These are phyloP conservation scores for Eumacrocentrus americanus DNA, from an alignment of 2,888 invertebrate genomes.

Conservation along the genomic window DNA sequence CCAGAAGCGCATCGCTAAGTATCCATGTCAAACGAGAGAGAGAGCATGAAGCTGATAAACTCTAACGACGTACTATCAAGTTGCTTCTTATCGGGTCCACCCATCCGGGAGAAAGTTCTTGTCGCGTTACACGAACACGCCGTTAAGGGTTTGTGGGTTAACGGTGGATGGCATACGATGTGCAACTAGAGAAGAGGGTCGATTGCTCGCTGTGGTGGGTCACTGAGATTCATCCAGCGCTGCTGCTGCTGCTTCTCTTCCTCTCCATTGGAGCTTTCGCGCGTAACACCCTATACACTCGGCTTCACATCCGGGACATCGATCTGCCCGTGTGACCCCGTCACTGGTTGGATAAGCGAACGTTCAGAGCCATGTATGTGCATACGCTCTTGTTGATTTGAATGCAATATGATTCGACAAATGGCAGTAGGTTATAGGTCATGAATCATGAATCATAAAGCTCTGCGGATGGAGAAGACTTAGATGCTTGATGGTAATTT, in stretches of 20 bases:
- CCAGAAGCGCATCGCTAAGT: not conserved
- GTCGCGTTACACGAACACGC: slow-evolving; percentile 5
- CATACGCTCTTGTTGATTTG: slow-evolving; percentile 9
- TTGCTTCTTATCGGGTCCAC: slow-evolving; percentile 25
- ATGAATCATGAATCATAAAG: too few relatives aligned
- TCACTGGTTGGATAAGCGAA: slow-evolving; percentile 19
- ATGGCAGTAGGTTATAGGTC: too few relatives aligned
- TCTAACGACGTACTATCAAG: slow-evolving; percentile 21
- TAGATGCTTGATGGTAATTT: too few relatives aligned
- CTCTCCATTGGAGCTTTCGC: slow-evolving; percentile 17
- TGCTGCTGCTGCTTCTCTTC: too few relatives aligned
- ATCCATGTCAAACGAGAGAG: slow-evolving; percentile 20
- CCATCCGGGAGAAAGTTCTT: slow-evolving; percentile 24
- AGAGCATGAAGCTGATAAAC: slow-evolving; percentile 13
- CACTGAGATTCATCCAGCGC: slow-evolving; percentile 23
- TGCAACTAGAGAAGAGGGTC: slow-evolving; percentile 13
- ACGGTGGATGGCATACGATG: slow-evolving; percentile 19
- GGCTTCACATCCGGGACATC: slow-evolving; percentile 43
- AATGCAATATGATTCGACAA: too few relatives aligned
- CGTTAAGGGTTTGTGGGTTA: slow-evolving; percentile 34
- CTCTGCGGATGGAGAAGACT: too few relatives aligned
- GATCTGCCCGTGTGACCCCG: slow-evolving; percentile 40
- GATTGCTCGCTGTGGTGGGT: slow-evolving; percentile 28
- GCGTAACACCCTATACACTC: slow-evolving; percentile 33
- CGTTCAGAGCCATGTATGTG: not conserved